phyloP scores from a whole-genome alignment of 2,888 invertebrate genomes.

The Chrysopilus asiliformis region DNA sequence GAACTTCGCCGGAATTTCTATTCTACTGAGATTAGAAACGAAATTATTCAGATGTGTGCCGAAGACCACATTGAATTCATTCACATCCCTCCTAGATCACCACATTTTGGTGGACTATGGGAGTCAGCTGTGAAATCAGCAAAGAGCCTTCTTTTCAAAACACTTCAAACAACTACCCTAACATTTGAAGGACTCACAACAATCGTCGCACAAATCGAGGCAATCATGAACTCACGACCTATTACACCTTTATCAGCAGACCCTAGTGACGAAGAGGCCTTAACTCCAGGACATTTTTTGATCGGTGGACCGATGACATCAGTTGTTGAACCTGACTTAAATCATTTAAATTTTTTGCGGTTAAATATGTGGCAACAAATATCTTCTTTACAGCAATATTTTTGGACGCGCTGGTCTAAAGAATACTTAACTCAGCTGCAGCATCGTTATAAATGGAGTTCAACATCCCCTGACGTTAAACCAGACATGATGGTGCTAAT shows the following conservation, averaged over 20 bases:
- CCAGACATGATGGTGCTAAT: slow-evolving; percentile 4
- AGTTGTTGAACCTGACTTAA: slow-evolving; percentile 5
- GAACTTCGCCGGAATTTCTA: slow-evolving; percentile 4
- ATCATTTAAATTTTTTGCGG: background rate
- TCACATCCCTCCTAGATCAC: slow-evolving; percentile 5
- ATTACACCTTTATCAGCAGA: slow-evolving; percentile 16
- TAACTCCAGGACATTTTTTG: slow-evolving; percentile 13
- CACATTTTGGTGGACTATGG: slow-evolving; percentile 15
- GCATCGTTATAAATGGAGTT: slow-evolving; percentile 12
- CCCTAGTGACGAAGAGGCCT: slow-evolving; percentile 11
- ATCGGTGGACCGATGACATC: slow-evolving; percentile 8
- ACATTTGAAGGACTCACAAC: slow-evolving; percentile 21
- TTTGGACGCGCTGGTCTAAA: slow-evolving; percentile 14
- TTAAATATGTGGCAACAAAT: slow-evolving; percentile 9
- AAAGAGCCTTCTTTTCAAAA: slow-evolving; percentile 7
- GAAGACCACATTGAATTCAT: slow-evolving; percentile 2
- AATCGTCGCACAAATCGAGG: slow-evolving; percentile 18
- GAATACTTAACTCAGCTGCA: slow-evolving; percentile 14
- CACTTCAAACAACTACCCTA: slow-evolving; percentile 7
- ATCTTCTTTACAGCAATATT: slow-evolving; percentile 11
- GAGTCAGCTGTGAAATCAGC: slow-evolving; percentile 15
- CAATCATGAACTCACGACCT: slow-evolving; percentile 20
- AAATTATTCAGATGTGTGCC: background rate
- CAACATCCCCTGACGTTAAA: slow-evolving; percentile 3
- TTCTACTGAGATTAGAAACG: background rate